Conservation (phyloP, 2,113 vertebrate genomes). For the Phocoena sinus region DNA sequence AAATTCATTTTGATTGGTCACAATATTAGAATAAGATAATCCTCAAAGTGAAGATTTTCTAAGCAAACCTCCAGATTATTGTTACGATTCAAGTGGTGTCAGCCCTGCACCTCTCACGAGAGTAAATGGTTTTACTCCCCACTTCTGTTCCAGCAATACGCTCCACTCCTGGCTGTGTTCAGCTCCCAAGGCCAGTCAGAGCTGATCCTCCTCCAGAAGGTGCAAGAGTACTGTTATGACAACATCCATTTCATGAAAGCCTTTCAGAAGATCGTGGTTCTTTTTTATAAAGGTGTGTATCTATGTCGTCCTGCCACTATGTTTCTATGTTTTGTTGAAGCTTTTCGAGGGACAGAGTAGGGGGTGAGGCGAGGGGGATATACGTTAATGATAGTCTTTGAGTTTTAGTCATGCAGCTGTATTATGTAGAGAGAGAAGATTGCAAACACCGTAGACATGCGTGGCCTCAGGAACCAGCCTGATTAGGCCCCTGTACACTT, state of each 20-base stretch:
- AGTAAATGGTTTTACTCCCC: neutral
- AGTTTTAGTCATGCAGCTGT: neutral
- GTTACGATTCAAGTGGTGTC: neutral
- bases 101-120: fast-evolving
- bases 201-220: slow-evolving; percentile 90
- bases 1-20: neutral
- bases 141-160: slow-evolving; percentile 85
- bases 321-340: neutral
- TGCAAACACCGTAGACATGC: fast-evolving
- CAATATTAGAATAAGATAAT: neutral
- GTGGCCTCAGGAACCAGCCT: neutral
- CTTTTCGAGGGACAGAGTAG: neutral
- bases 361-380: neutral
- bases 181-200: slow-evolving; percentile 94
- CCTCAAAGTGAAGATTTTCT: neutral
- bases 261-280: slow-evolving; percentile 96
- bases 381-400: neutral
- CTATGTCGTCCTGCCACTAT: fast-evolving
- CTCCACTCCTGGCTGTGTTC: slow-evolving; percentile 92
- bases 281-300: slow-evolving; percentile 92
- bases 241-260: slow-evolving; percentile 98
- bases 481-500: neutral
- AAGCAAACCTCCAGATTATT: neutral
- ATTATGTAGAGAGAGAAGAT: neutral
- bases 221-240: slow-evolving; percentile 95